phyloP scores from a whole-genome alignment of 2,888 invertebrate genomes.

The Minunthozetes semirufus region DNA sequence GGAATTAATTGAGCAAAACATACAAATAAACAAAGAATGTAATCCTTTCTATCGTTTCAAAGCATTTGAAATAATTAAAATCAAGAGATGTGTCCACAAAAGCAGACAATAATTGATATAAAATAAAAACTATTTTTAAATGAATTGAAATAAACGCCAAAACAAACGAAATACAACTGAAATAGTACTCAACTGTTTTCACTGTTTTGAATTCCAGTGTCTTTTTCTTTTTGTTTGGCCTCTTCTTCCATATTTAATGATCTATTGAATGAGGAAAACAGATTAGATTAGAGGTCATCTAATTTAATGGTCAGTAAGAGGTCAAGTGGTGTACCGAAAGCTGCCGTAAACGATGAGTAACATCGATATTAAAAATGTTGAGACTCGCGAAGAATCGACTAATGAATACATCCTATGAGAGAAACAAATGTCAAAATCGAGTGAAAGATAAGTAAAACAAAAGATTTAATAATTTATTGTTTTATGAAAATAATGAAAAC shows the following conservation, averaged over 20 bases:
- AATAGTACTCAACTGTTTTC: slow-evolving; percentile 51
- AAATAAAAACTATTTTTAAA: background rate
- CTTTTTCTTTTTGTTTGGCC: slow-evolving; percentile 66
- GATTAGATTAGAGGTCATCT: background rate
- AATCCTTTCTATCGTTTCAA: background rate
- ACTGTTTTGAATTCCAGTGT: slow-evolving; percentile 60
- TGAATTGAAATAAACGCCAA: background rate
- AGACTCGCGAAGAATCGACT: slow-evolving; percentile 94
- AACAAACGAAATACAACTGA: background rate
- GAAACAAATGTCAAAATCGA: background rate
- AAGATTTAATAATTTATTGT: too few species aligned
- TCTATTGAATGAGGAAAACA: slow-evolving; percentile 51
- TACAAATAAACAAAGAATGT: too few species aligned
- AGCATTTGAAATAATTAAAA: background rate
- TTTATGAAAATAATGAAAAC: background rate
- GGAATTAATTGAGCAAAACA: too few species aligned
- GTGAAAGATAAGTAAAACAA: too few species aligned
- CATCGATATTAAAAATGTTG: slow-evolving; percentile 94
- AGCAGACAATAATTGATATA: background rate
- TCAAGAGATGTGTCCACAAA: too few species aligned
- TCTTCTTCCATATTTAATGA: slow-evolving; percentile 94
- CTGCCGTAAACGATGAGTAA: slow-evolving; percentile 94
- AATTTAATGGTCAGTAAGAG: background rate
- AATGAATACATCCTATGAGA: slow-evolving; percentile 76
- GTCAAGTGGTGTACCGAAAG: slow-evolving; percentile 56